Percentiles rank a stretch among this genome's conserved stretches.
Conservation (phyloP, 2,888 invertebrate species). For the Philopedon plagiatum region DNA sequence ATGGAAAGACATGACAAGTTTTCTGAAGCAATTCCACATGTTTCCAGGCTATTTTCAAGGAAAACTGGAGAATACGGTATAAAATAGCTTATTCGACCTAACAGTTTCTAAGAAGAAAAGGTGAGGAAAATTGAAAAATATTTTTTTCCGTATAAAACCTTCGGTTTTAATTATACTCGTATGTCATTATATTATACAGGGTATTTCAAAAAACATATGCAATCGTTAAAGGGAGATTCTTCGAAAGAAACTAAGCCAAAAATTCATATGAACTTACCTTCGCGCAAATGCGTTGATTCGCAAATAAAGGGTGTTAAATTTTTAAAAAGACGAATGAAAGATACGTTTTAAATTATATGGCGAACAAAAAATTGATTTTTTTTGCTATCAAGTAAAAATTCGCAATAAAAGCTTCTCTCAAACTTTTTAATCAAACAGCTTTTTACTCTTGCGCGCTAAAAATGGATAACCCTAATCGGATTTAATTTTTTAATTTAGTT, state of each 20-base stretch:
- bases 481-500: slow-evolving; percentile 37
- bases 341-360: background rate
- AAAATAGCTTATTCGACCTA: slow-evolving; percentile 20
- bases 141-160: background rate
- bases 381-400: background rate
- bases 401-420: slow-evolving; percentile 2
- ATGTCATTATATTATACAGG: no score
- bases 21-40: slow-evolving; percentile 34
- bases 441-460: slow-evolving; percentile 15
- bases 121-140: background rate
- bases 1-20: slow-evolving; percentile 30
- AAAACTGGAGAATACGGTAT: slow-evolving; percentile 25
- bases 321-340: no score
- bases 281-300: no score
- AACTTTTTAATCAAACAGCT: slow-evolving; percentile 38
- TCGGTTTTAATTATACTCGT: no score
- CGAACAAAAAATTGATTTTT: background rate
- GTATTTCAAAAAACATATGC: no score
- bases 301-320: no score
- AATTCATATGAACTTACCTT: no score
- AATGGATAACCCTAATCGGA: slow-evolving; percentile 27
- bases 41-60: slow-evolving; percentile 27
- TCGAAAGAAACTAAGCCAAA: no score
- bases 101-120: slow-evolving; percentile 3
- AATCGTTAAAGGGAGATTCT: no score